Conservation (phyloP, 2,888 invertebrate genomes). For the Bellardia pandia region DNA sequence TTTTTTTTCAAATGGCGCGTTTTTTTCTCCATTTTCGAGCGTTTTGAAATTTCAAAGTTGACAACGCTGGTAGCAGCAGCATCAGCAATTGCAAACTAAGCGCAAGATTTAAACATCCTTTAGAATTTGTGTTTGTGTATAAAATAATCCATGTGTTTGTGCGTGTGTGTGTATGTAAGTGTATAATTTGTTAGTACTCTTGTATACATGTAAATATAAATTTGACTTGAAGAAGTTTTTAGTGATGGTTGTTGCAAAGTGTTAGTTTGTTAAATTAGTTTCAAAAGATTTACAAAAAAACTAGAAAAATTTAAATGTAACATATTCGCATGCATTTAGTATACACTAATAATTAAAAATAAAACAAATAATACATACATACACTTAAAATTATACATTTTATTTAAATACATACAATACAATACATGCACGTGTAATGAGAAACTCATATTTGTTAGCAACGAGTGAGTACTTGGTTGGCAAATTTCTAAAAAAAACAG, state of each 20-base stretch:
- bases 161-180: neutral
- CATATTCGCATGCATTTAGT: too few relatives aligned
- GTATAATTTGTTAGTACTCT: too few relatives aligned
- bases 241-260: slow-evolving; percentile 39
- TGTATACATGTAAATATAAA: slow-evolving; percentile 22
- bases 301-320: neutral
- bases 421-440: too few relatives aligned
- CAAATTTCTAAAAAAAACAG: too few relatives aligned
- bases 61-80: neutral
- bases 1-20: too few relatives aligned
- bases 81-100: slow-evolving; percentile 25
- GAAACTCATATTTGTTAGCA: neutral
- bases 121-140: slow-evolving; percentile 20
- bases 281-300: slow-evolving; percentile 34
- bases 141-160: neutral
- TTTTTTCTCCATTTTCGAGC: too few relatives aligned
- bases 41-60: too few relatives aligned
- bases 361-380: neutral
- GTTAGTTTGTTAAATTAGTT: slow-evolving; percentile 54
- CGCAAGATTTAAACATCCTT: slow-evolving; percentile 17
- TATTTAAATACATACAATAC: too few relatives aligned
- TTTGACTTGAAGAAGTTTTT: slow-evolving; percentile 44
- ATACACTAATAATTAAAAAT: slow-evolving; percentile 34
- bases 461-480: too few relatives aligned
- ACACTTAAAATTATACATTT: neutral